phyloP scores from a whole-genome alignment of 1,140 invertebrate genomes.

The Lepidostoma basale region DNA sequence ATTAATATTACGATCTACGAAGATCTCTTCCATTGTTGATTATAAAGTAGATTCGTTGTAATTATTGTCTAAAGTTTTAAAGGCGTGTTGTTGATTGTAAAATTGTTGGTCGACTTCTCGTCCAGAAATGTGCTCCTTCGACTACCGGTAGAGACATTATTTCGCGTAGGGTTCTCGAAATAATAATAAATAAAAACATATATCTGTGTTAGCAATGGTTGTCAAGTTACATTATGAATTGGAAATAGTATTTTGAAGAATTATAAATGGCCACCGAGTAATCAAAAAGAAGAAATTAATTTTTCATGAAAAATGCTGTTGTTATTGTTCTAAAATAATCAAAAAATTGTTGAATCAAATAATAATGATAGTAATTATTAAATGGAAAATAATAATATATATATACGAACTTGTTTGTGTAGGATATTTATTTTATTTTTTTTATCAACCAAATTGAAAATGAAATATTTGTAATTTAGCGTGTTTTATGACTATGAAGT shows the following conservation, averaged over 20 bases:
- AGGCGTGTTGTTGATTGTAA: not conserved
- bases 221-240: constrained; percentile 43
- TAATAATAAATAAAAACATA: constrained; percentile 37
- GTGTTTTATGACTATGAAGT: constrained; percentile 40
- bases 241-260: constrained; percentile 38
- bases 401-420: constrained; percentile 47
- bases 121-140: not conserved
- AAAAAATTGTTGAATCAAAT: constrained; percentile 46
- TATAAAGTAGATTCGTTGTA: constrained; percentile 2
- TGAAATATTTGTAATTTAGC: constrained; percentile 42
- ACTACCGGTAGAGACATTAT: constrained; percentile 40
- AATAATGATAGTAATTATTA: constrained; percentile 45
- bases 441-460: constrained; percentile 42
- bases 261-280: constrained; percentile 15
- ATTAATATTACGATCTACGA: not conserved
- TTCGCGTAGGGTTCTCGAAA: constrained; percentile 27
- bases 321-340: constrained; percentile 46
- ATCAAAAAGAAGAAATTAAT: constrained; percentile 33
- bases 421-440: constrained; percentile 46
- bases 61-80: not conserved
- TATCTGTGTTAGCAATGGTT: constrained; percentile 47
- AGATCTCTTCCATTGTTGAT: not conserved
- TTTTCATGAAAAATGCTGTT: constrained; percentile 38
- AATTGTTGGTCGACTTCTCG: not conserved
- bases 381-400: constrained; percentile 43